Evolutionary conservation across 2,797 vertebrate genomes (phyloP).

Genomic region (Lutra lutra): DNA sequence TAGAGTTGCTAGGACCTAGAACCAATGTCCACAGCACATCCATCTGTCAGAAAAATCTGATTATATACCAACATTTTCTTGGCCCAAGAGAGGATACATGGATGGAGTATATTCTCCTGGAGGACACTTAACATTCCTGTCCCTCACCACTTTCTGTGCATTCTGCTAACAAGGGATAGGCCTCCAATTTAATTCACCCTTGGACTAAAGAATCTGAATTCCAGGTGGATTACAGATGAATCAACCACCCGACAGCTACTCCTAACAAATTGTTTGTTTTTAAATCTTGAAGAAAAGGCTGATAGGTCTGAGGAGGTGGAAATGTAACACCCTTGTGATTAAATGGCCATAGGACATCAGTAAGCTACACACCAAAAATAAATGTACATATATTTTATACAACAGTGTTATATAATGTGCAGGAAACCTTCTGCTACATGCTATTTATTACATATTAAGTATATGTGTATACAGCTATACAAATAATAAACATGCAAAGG

Average conservation of each 20-base stretch:
- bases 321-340: not conserved
- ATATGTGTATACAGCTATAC: not conserved
- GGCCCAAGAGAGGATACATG: rapidly evolving
- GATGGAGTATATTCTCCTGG: not conserved
- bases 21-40: not conserved
- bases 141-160: not conserved
- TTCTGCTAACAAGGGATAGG: not conserved
- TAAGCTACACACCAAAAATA: not conserved
- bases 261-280: not conserved
- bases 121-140: not conserved
- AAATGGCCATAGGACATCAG: not conserved
- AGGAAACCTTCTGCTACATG: not conserved
- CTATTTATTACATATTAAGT: not conserved
- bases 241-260: not conserved
- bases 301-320: not conserved
- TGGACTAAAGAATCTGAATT: conserved; percentile 12
- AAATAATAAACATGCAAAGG: not conserved
- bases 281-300: not conserved
- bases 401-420: too few relatives aligned
- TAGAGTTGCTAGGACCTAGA: not conserved
- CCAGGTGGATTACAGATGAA: not conserved
- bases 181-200: not conserved
- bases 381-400: not conserved
- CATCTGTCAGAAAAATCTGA: not conserved
- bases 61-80: not conserved